A percentile compares a stretch with the other conserved stretches of the same genome.
phyloP scores from a whole-genome alignment of 2,888 invertebrate species.

The Eupithecia inturbata region DNA sequence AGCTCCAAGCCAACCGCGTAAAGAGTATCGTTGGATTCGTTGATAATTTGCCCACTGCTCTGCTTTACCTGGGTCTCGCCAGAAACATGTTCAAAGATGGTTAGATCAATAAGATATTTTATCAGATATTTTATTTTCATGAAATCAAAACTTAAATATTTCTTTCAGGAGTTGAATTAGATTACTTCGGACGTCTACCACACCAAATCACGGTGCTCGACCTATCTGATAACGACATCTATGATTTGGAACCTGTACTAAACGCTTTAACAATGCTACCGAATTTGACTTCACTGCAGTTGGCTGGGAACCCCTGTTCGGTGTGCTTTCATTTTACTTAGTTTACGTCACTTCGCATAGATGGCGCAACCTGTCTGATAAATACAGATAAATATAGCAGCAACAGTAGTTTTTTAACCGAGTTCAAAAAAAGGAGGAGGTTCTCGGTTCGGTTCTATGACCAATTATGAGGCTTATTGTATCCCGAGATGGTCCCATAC shows the following conservation, averaged over 20 bases:
- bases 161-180: slow-evolving; percentile 56
- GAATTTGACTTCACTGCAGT: slow-evolving; percentile 70
- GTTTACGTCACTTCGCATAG: slow-evolving; percentile 43
- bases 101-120: background rate
- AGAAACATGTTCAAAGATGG: slow-evolving; percentile 69
- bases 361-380: slow-evolving; percentile 51
- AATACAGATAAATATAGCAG: no score
- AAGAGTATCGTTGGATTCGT: slow-evolving; percentile 60
- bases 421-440: background rate
- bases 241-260: slow-evolving; percentile 71
- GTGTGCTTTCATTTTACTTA: slow-evolving; percentile 57
- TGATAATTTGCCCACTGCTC: slow-evolving; percentile 62
- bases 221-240: slow-evolving; percentile 85
- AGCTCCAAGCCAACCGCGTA: slow-evolving; percentile 80
- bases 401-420: background rate
- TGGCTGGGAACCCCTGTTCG: slow-evolving; percentile 85
- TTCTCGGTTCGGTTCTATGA: background rate
- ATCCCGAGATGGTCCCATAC: background rate
- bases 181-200: slow-evolving; percentile 56
- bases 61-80: slow-evolving; percentile 81
- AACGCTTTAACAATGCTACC: slow-evolving; percentile 63
- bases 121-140: background rate
- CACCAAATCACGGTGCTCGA: slow-evolving; percentile 71
- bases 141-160: slow-evolving; percentile 35
- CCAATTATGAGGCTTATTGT: background rate